Conservation (phyloP, 2,797 vertebrate genomes). For the Amblyopsis hoosieri region DNA sequence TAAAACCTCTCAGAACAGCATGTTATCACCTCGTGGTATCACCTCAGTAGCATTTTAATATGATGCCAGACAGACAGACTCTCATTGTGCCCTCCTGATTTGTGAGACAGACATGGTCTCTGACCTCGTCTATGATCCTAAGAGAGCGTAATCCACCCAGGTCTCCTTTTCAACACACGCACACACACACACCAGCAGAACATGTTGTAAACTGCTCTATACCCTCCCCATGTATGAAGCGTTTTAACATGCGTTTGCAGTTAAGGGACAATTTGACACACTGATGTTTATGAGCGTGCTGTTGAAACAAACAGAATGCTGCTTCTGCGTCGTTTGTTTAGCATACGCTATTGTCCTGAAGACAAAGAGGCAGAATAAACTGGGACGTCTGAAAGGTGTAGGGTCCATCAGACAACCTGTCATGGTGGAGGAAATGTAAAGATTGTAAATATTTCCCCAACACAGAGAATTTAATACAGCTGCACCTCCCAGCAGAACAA, state of each 20-base stretch:
- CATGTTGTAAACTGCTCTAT: conserved; percentile 20
- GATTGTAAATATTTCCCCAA: conserved; percentile 62
- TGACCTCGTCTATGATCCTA: conserved; percentile 30
- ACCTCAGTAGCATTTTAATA: conserved; percentile 5
- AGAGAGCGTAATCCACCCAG: conserved; percentile 20
- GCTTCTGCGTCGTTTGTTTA: conserved; percentile 17
- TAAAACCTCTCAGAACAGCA: conserved; percentile 5
- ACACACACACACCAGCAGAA: conserved; percentile 17
- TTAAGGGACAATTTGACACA: conserved; percentile 51
- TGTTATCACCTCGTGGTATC: conserved; percentile 34
- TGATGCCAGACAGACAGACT: conserved; percentile 7
- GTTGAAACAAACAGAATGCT: conserved; percentile 13
- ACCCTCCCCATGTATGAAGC: conserved; percentile 22
- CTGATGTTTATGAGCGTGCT: conserved; percentile 30
- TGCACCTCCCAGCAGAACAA: conserved; percentile 69
- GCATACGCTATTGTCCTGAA: not conserved
- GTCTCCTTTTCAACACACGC: conserved; percentile 13
- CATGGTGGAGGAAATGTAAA: conserved; percentile 59
- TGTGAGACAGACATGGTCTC: conserved; percentile 26
- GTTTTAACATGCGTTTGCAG: conserved; percentile 45
- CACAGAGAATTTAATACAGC: conserved; percentile 57
- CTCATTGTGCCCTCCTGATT: conserved; percentile 27
- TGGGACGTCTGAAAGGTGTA: conserved; percentile 39
- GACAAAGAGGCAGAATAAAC: conserved; percentile 11
- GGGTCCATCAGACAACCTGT: conserved; percentile 38